phyloP scores from a whole-genome alignment of 1,140 invertebrate species.

The Calycopis cecrops region DNA sequence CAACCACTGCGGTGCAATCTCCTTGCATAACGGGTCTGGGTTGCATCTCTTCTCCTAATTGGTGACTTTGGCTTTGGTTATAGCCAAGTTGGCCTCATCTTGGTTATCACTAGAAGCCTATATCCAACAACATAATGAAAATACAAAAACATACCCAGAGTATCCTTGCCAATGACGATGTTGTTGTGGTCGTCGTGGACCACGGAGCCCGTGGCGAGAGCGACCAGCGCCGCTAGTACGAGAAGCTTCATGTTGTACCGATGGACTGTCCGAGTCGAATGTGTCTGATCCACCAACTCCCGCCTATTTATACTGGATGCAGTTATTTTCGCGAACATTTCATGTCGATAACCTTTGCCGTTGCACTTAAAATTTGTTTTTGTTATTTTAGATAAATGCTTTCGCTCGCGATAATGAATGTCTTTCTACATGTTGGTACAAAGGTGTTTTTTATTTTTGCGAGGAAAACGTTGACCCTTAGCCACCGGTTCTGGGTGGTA shows the following conservation, averaged over 20 bases:
- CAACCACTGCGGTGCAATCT: too few relatives aligned
- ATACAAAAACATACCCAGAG: slow-evolving; percentile 36
- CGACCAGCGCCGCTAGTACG: slow-evolving; percentile 40
- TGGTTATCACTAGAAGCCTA: too few relatives aligned
- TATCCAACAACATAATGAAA: not conserved
- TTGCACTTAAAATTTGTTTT: slow-evolving; percentile 3
- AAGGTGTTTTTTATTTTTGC: too few relatives aligned
- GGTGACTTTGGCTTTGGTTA: too few relatives aligned
- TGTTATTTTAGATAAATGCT: too few relatives aligned
- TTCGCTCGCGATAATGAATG: too few relatives aligned
- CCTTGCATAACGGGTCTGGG: too few relatives aligned
- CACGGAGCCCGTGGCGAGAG: slow-evolving; percentile 42
- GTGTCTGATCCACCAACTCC: slow-evolving; percentile 15
- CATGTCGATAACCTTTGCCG: slow-evolving; percentile 20
- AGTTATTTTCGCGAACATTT: slow-evolving; percentile 17
- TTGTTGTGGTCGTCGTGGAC: slow-evolving; percentile 38
- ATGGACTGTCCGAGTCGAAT: slow-evolving; percentile 22
- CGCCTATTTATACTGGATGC: slow-evolving; percentile 40
- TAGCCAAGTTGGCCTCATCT: too few relatives aligned
- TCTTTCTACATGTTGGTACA: too few relatives aligned
- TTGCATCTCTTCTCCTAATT: too few relatives aligned
- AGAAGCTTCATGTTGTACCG: slow-evolving; percentile 45
- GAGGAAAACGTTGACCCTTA: too few relatives aligned
- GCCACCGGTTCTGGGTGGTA: too few relatives aligned
- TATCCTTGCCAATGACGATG: slow-evolving; percentile 45